A percentile compares a stretch with the other conserved stretches of the same genome.
These are phyloP conservation scores for Geopemphigus sp. DNA, from an alignment of 1,140 invertebrate species.

Conservation along the genomic window DNA sequence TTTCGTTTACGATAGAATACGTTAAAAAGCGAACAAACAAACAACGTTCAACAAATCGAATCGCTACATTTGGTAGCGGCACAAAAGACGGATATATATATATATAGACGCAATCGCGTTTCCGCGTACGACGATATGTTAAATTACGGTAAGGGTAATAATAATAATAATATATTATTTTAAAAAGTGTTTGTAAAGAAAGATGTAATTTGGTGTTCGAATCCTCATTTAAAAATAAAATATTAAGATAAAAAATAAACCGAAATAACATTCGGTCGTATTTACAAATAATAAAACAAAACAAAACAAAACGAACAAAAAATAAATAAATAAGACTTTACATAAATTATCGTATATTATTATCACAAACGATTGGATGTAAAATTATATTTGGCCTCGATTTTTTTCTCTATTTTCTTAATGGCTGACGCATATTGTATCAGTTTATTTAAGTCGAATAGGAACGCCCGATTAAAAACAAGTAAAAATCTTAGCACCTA, in stretches of 20 bases:
- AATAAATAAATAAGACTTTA: neutral
- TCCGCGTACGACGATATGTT: slow-evolving; percentile 36
- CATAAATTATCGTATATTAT: slow-evolving; percentile 17
- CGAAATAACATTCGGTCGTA: slow-evolving; percentile 28
- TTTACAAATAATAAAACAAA: slow-evolving; percentile 40
- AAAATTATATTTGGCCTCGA: slow-evolving; percentile 43
- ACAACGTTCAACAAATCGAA: slow-evolving; percentile 33
- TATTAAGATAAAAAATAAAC: slow-evolving; percentile 25
- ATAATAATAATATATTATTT: neutral
- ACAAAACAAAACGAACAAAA: too few relatives aligned
- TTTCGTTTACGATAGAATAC: slow-evolving; percentile 44
- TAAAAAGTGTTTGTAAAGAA: neutral
- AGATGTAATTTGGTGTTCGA: slow-evolving; percentile 30
- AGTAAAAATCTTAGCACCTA: slow-evolving; percentile 47
- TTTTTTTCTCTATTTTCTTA: neutral
- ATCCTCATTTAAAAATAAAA: slow-evolving; percentile 33
- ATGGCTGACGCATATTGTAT: slow-evolving; percentile 7
- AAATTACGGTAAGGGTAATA: slow-evolving; percentile 14
- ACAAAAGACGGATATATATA: neutral
- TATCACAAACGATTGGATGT: slow-evolving; percentile 42
- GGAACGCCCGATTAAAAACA: slow-evolving; percentile 34
- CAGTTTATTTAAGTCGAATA: slow-evolving; percentile 27
- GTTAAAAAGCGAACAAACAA: slow-evolving; percentile 39
- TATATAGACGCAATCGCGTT: neutral
- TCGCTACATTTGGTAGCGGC: neutral